These are phyloP conservation scores for Meleagris gallopavo DNA, from an alignment of 2,113 vertebrate genomes.

Conservation along the genomic window DNA sequence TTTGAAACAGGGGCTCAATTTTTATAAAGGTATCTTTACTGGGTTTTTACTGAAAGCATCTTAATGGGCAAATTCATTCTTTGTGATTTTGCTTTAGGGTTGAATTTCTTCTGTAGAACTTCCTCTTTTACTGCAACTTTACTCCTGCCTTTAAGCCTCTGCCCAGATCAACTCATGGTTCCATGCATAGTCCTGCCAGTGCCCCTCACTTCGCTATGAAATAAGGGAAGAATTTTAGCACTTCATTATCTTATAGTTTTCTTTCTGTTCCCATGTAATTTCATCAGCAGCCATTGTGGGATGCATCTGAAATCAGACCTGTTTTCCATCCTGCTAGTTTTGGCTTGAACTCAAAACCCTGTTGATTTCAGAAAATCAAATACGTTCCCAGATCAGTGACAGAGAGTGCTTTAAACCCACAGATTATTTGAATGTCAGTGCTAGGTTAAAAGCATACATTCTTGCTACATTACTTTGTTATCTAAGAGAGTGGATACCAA, in stretches of 20 bases:
- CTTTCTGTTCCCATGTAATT: neutral
- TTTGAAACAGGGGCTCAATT: neutral
- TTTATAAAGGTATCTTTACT: neutral
- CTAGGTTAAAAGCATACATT: neutral
- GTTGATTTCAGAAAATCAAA: neutral
- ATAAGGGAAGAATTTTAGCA: neutral
- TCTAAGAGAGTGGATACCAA: neutral
- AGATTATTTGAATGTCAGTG: neutral
- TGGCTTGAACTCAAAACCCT: neutral
- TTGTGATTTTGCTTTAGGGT: neutral
- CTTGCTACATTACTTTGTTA: neutral
- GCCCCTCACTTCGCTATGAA: neutral
- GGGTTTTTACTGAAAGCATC: neutral
- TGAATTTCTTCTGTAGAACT: neutral
- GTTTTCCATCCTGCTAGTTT: accelerated
- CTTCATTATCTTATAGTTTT: neutral
- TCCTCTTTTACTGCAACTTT: neutral
- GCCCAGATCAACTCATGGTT: neutral
- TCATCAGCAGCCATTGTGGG: neutral
- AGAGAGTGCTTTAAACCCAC: slow-evolving; percentile 22
- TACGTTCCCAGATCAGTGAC: slow-evolving; percentile 14
- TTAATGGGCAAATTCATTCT: neutral
- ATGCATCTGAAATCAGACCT: neutral
- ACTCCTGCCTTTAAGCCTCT: neutral
- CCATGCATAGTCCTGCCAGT: neutral